Evolutionary conservation across 30 jellyfish, hydroid and myxozoan genomes (phyloP).

Genomic region (Mastigias papua): DNA sequence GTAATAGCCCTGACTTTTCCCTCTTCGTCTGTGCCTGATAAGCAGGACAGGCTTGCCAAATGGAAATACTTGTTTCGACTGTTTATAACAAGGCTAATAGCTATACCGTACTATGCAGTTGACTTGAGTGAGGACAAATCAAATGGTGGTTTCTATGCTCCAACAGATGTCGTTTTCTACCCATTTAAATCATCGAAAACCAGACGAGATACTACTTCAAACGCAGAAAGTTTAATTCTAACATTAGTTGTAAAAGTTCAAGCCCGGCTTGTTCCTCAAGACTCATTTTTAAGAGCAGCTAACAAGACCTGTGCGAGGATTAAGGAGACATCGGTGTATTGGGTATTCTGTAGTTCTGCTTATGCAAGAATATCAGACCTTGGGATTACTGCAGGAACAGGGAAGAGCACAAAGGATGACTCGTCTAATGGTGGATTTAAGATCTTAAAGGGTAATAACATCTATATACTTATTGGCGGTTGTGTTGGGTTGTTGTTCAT

Average conservation of each 20-base stretch:
- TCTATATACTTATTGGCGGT: constrained; percentile 26
- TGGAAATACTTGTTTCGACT: constrained; percentile 32
- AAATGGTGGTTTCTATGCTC: constrained; percentile 60
- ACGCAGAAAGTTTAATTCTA: neutral
- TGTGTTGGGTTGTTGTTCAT: constrained; percentile 28
- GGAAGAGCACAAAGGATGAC: constrained; percentile 5
- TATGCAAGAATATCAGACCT: constrained; percentile 33
- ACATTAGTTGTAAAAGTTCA: constrained; percentile 34
- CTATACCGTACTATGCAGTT: constrained; percentile 46
- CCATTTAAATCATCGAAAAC: constrained; percentile 21
- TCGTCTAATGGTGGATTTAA: constrained; percentile 14
- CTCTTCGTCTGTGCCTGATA: constrained; percentile 28
- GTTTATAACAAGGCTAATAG: constrained; percentile 35
- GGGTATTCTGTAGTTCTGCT: constrained; percentile 25
- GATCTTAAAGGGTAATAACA: constrained; percentile 17
- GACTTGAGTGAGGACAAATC: constrained; percentile 54
- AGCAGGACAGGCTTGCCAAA: neutral
- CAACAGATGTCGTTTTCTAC: constrained; percentile 67
- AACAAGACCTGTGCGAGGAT: constrained; percentile 44
- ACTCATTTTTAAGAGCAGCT: constrained; percentile 42
- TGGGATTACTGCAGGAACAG: constrained; percentile 21
- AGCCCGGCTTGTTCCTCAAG: constrained; percentile 27
- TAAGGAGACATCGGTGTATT: neutral
- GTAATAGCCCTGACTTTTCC: constrained; percentile 8
- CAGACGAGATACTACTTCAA: neutral